Evolutionary conservation across 2,113 vertebrate genomes (phyloP), one percentile per base, ranked within the genome.

Genomic region (Megaceryle torquata): DNA sequence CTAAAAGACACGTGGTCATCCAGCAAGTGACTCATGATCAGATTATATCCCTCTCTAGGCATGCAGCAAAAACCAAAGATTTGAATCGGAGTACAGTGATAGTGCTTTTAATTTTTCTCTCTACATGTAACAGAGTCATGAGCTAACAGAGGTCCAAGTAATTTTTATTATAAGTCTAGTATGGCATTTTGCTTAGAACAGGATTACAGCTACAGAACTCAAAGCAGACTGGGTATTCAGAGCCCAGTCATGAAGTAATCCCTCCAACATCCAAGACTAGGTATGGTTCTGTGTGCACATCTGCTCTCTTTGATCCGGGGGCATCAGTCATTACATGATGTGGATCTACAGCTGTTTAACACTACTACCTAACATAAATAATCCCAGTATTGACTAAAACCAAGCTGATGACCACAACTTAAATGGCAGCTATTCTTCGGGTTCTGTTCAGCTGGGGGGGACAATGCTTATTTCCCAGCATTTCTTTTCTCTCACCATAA

Each of bases 231-330:
- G 6, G 4, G 3, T 33, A 50, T 25, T 44, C 18, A 57, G 26
- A 72, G 14, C 29, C 22, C 50, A 68, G 17, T 64, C 24, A 77
- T 4, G 60, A 82, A 89, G 22, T 16, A 67, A 26, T 15, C 14
- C 67, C 5, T 8, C 16, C 33, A 79, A 43, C 33, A 39, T 3
- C 7, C 19, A 48, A 1, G 7, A 50, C 57, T 20, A 46, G 7
- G 13, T 14, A 35, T 0, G 2, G 9, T 5, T 63, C 33, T 35
- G 4, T 15, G 6, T 13, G 22, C 13, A 9, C 1, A 2, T 28
- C 61, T 79, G 44, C 15, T 54, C 10, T 44, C 56, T 80, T 48
- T 56, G 37, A 33, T 26, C 25, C 12, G 28, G 29, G 20, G 11
- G 7, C 18, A 67, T 10, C 13, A 54, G 9, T 8, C 26, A 37